These are phyloP conservation scores for Paracentrotus lividus DNA, from an alignment of 53 echinoderm and acorn worm species.

Conservation along the genomic window DNA sequence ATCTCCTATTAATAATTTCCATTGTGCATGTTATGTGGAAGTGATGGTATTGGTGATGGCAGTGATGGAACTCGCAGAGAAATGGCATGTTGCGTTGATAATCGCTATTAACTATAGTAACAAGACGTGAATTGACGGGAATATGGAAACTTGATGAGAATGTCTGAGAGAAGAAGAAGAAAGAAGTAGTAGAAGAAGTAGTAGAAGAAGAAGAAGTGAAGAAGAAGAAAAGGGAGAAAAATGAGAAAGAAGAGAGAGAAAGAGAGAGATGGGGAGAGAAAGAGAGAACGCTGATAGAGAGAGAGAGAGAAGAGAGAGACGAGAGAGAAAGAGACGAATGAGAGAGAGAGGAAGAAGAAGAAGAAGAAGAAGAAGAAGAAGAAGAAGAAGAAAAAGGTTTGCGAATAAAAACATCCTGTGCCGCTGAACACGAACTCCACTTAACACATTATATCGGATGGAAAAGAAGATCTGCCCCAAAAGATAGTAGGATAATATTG, in stretches of 20 bases:
- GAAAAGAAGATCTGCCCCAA: constrained; percentile 21
- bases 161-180: too few species aligned
- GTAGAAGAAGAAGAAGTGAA: too few species aligned
- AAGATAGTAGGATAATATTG: constrained; percentile 65
- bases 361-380: constrained; percentile 1
- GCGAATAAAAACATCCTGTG: background rate
- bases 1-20: too few species aligned
- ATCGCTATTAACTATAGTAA: too few species aligned
- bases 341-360: background rate
- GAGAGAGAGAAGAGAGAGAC: background rate
- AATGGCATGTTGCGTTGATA: too few species aligned
- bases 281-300: background rate
- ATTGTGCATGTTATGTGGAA: too few species aligned
- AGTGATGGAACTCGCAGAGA: too few species aligned
- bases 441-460: constrained; percentile 15
- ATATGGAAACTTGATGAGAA: too few species aligned
- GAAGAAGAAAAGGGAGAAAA: too few species aligned
- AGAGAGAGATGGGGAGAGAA: background rate
- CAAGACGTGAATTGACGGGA: too few species aligned
- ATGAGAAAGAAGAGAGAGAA: background rate
- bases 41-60: too few species aligned
- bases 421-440: background rate
- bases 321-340: background rate
- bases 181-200: too few species aligned
- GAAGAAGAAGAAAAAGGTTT: background rate